A percentile compares a stretch with the other conserved stretches of the same genome.
phyloP scores from a whole-genome alignment of 2,113 vertebrate genomes.

The Tympanuchus pallidicinctus region DNA sequence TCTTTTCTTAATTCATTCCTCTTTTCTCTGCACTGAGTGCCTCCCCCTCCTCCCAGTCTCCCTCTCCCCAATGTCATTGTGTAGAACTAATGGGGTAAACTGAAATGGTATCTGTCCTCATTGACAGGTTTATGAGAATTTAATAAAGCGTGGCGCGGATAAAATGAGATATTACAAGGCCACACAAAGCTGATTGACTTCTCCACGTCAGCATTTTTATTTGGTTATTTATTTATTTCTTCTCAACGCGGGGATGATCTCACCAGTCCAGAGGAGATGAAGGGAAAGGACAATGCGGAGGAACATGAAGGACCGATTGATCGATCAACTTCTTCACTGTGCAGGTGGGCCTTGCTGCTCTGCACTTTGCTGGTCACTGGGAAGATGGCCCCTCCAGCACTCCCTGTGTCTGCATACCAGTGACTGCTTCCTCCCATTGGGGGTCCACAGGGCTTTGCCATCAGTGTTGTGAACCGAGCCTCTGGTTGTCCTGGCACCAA shows the following conservation, averaged over 20 bases:
- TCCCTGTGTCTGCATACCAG: fast-evolving
- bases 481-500: background rate
- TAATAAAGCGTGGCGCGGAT: slow-evolving; percentile 88
- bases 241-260: background rate
- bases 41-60: background rate
- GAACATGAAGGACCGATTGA: fast-evolving
- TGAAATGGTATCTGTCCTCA: slow-evolving; percentile 86
- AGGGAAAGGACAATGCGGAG: background rate
- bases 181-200: slow-evolving; percentile 77
- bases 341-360: fast-evolving
- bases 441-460: fast-evolving
- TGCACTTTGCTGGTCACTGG: fast-evolving
- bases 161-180: slow-evolving; percentile 84
- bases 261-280: background rate
- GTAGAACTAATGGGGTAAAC: slow-evolving; percentile 86
- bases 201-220: slow-evolving; percentile 77
- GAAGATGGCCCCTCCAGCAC: background rate
- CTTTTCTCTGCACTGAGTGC: slow-evolving; percentile 32
- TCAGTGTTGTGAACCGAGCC: fast-evolving
- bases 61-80: slow-evolving; percentile 76
- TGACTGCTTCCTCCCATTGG: background rate
- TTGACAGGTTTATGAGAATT: slow-evolving; percentile 90
- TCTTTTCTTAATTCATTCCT: slow-evolving; percentile 52
- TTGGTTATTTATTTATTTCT: slow-evolving; percentile 64
- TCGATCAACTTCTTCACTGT: background rate